Conservation (phyloP, 2,113 vertebrate species). For the Oryzias woworae region DNA sequence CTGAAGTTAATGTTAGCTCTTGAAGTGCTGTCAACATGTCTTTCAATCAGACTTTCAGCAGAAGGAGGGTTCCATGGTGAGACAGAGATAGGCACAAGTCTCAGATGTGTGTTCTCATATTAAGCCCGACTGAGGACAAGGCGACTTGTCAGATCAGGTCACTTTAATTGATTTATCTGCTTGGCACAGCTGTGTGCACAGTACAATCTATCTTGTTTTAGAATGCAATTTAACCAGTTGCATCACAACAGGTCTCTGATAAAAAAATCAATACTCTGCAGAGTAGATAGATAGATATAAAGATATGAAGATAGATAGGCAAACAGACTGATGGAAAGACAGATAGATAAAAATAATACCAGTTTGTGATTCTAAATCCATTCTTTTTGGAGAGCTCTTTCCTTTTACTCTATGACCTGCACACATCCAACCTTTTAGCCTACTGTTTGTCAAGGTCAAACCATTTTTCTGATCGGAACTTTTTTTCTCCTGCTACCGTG, state of each 20-base stretch:
- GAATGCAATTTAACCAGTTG: constrained; percentile 73
- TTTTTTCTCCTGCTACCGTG: background rate
- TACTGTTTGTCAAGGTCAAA: constrained; percentile 24
- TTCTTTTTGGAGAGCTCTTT: constrained; percentile 2
- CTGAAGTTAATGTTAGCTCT: constrained; percentile 27
- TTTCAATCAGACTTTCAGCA: constrained; percentile 31
- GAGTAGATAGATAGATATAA: constrained; percentile 2
- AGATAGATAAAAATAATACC: constrained; percentile 5
- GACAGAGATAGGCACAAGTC: constrained; percentile 33
- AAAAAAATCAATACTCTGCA: constrained; percentile 65
- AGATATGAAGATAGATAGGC: background rate
- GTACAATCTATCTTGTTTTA: constrained; percentile 73
- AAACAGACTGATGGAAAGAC: background rate
- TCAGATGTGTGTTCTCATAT: constrained; percentile 53
- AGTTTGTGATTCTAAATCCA: background rate
- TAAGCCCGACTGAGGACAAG: constrained; percentile 58
- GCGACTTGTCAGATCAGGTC: constrained; percentile 72
- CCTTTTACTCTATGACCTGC: constrained; percentile 15
- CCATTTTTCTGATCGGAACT: constrained; percentile 19
- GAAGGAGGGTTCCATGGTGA: constrained; percentile 20
- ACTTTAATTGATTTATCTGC: constrained; percentile 79
- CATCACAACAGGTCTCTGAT: constrained; percentile 62
- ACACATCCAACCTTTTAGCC: constrained; percentile 14
- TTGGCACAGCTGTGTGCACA: constrained; percentile 60
- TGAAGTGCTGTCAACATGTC: constrained; percentile 28